Percentiles rank a stretch among this genome's conserved stretches.
Conservation (phyloP, 2,888 invertebrate species). For the Zaprionus lineosus region DNA sequence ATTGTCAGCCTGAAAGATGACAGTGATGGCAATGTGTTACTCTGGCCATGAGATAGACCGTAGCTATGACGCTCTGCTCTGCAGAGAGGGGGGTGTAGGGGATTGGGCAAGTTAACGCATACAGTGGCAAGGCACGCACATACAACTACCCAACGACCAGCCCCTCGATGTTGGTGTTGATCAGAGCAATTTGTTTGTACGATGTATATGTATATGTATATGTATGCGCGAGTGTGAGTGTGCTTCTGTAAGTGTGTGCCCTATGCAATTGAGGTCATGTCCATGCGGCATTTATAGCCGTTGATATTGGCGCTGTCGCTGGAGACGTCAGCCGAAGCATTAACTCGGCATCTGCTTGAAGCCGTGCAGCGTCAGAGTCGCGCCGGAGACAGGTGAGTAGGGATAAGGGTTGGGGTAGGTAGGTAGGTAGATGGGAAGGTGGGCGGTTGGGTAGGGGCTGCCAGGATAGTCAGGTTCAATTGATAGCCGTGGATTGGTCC, state of each 20-base stretch:
- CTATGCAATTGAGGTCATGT: constrained; percentile 77
- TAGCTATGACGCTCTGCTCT: background rate
- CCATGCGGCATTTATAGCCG: constrained; percentile 76
- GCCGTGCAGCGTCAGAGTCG: constrained; percentile 26
- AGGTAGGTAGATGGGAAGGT: too few species aligned
- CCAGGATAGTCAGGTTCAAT: constrained; percentile 27
- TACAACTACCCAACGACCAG: constrained; percentile 56
- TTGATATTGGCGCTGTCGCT: constrained; percentile 42
- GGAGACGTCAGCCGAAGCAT: constrained; percentile 61
- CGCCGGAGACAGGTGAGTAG: background rate
- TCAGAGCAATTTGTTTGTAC: constrained; percentile 61
- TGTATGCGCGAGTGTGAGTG: constrained; percentile 9
- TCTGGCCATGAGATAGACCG: constrained; percentile 24
- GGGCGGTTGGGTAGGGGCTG: background rate
- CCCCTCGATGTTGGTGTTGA: constrained; percentile 74
- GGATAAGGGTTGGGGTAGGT: background rate
- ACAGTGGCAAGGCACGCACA: too few species aligned
- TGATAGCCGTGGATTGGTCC: constrained; percentile 55
- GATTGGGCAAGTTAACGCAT: constrained; percentile 42
- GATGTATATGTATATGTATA: constrained; percentile 2
- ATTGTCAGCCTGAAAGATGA: constrained; percentile 76
- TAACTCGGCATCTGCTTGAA: constrained; percentile 76
- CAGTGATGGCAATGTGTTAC: constrained; percentile 68
- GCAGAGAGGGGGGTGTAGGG: constrained; percentile 9
- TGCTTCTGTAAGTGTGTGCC: constrained; percentile 30